Percentiles rank a stretch among this genome's conserved stretches.
These are phyloP conservation scores for Trypoxylon attenuatum DNA, from an alignment of 2,888 invertebrate species.

Conservation along the genomic window DNA sequence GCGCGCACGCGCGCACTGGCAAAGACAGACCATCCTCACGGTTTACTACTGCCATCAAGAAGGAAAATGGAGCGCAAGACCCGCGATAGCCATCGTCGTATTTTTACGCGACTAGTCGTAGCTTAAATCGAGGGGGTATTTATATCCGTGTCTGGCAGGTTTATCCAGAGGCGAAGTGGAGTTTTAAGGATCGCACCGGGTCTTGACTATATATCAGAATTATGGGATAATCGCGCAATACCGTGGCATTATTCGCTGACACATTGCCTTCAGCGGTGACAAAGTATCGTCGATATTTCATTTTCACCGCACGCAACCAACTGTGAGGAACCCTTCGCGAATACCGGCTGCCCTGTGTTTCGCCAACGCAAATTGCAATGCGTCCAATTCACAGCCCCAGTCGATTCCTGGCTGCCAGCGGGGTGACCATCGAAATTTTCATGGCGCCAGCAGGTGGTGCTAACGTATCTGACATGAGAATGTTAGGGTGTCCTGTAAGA, in stretches of 20 bases:
- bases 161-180: not conserved
- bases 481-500: not conserved
- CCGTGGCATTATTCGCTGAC: slow-evolving; percentile 28
- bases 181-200: not conserved
- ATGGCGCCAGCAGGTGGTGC: slow-evolving; percentile 42
- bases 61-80: too few relatives aligned
- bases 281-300: slow-evolving; percentile 27
- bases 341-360: slow-evolving; percentile 7
- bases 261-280: slow-evolving; percentile 18
- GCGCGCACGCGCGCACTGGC: too few relatives aligned
- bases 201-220: slow-evolving; percentile 30
- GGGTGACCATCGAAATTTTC: slow-evolving; percentile 32
- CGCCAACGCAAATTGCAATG: slow-evolving; percentile 28
- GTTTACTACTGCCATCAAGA: too few relatives aligned
- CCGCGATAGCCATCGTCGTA: too few relatives aligned
- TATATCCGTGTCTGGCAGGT: too few relatives aligned
- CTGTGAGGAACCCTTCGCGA: too few relatives aligned
- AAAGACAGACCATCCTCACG: too few relatives aligned
- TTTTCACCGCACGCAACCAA: slow-evolving; percentile 29
- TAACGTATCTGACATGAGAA: not conserved
- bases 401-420: slow-evolving; percentile 17
- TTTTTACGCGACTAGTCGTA: too few relatives aligned
- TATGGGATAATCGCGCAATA: slow-evolving; percentile 31
- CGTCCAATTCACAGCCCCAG: slow-evolving; percentile 20
- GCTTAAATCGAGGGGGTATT: too few relatives aligned